Base-by-base conservation (phyloP, 2,113 vertebrate species). In the Canis aureus region DNA sequence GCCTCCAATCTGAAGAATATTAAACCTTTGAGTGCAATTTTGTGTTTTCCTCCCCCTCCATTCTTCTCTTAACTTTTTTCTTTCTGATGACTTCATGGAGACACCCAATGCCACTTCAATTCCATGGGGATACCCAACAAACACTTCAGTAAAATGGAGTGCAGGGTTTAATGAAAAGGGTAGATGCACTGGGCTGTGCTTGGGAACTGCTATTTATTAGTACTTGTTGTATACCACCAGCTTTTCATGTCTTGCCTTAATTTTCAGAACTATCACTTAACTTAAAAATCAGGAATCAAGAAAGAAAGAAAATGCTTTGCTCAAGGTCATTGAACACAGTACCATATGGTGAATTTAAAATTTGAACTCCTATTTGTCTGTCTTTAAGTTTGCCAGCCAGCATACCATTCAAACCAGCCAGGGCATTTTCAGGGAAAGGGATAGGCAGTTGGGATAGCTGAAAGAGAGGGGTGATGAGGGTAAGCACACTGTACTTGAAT, bases 401-500 rank as follows among this genome's bases (percentile, higher is more conserved):
- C 32, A 29, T 6, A 35, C 11, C 60, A 10, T 11, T n/a, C 2
- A 17, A 13, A 23, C 29, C 49, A 69, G 27, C 53, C 17, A 23
- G 71, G 66, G 49, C 22, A 6, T 76, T 57, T 76, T 38, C 4
- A 22, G 20, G 23, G 32, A 13, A 9, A n/a, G 62, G 8, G 20
- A 55, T 6, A 32, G 60, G 7, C 13, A 6, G 19, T 85, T 35
- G 20, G 35, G 53, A 16, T 22, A 19, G 32, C 53, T 32, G 29
- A 53, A 69, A 49, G 53, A 38, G 15, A 43, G 8, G 51, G 2
- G 0, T 1, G 0, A 19, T 0, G 16, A 29, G 38, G 16, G 62
- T 19, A 38, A 80, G 16, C 76, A 4, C 10, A 2, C 16, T 5
- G 20, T 27, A 10, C 16, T 4, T 0, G 5, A 2, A 2, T 19